Percentiles rank a stretch among this genome's conserved stretches.
Conservation (phyloP, 2,888 invertebrate genomes). For the Pristionchus entomophagus region DNA sequence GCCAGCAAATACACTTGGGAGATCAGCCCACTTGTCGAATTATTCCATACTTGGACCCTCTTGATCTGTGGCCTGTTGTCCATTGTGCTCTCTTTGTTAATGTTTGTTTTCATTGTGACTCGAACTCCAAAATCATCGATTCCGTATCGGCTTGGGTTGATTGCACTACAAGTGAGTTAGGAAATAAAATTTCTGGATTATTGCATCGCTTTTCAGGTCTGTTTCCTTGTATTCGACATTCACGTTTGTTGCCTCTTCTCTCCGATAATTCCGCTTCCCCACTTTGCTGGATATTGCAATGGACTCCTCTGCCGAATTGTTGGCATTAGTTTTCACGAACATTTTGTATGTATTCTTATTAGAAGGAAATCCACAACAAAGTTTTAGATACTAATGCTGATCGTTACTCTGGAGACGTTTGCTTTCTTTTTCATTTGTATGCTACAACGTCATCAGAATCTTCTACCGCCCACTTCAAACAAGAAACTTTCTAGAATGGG, state of each 20-base stretch:
- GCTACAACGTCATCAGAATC: slow-evolving; percentile 16
- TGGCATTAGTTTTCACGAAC: background rate
- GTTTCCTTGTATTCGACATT: slow-evolving; percentile 9
- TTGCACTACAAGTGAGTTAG: background rate
- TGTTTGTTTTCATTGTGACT: background rate
- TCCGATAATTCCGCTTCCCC: slow-evolving; percentile 10
- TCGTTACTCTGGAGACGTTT: slow-evolving; percentile 22
- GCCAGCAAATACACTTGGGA: background rate
- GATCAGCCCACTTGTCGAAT: background rate
- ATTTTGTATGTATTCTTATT: background rate
- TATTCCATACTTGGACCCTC: background rate
- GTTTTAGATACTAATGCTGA: background rate
- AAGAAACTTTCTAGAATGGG: background rate
- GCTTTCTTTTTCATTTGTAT: slow-evolving; percentile 17
- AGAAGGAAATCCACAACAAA: no score
- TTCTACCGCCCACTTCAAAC: background rate
- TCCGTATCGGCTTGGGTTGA: background rate
- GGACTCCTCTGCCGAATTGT: background rate
- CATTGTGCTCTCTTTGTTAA: background rate
- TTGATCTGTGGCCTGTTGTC: background rate
- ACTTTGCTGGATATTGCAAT: slow-evolving; percentile 11
- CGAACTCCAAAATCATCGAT: background rate
- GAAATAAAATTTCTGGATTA: no score
- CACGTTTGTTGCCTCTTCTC: background rate
- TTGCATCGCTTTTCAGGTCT: background rate